phyloP scores from a whole-genome alignment of 2,888 invertebrate species.

The Galeopsomyia nigrocyanea region DNA sequence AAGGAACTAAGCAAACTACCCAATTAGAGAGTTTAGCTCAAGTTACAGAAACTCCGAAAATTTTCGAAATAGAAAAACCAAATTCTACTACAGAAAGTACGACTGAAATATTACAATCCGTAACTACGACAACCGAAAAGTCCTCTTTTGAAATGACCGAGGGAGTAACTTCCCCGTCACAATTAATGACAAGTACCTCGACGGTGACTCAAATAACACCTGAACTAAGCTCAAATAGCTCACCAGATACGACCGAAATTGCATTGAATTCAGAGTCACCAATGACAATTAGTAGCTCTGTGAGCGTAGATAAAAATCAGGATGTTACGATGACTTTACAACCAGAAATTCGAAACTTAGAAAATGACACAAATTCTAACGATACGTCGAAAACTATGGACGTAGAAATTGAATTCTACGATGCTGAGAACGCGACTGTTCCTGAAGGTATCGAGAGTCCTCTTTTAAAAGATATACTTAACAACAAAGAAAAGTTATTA shows the following conservation, averaged over 20 bases:
- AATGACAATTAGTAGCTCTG: background rate
- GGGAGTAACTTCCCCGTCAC: background rate
- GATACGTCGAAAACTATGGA: slow-evolving; percentile 40
- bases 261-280: background rate
- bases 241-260: slow-evolving; percentile 1
- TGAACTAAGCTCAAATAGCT: slow-evolving; percentile 4
- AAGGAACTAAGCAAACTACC: slow-evolving; percentile 15
- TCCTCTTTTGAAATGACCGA: background rate
- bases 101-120: slow-evolving; percentile 10
- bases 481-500: slow-evolving; percentile 21
- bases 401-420: slow-evolving; percentile 33
- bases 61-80: slow-evolving; percentile 1
- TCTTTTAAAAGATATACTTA: slow-evolving; percentile 25
- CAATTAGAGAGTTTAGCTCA: slow-evolving; percentile 40
- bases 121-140: slow-evolving; percentile 11
- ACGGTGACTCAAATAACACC: slow-evolving; percentile 13
- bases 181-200: slow-evolving; percentile 1
- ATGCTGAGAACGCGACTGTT: slow-evolving; percentile 22
- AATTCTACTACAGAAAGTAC: slow-evolving; percentile 21
- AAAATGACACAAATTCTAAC: slow-evolving; percentile 12
- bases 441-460: slow-evolving; percentile 39
- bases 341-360: slow-evolving; percentile 14
- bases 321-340: slow-evolving; percentile 1
- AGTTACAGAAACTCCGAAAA: slow-evolving; percentile 37
- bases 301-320: slow-evolving; percentile 6